Conservation (phyloP, 1,140 invertebrate species). For the Drosophila elegans region DNA sequence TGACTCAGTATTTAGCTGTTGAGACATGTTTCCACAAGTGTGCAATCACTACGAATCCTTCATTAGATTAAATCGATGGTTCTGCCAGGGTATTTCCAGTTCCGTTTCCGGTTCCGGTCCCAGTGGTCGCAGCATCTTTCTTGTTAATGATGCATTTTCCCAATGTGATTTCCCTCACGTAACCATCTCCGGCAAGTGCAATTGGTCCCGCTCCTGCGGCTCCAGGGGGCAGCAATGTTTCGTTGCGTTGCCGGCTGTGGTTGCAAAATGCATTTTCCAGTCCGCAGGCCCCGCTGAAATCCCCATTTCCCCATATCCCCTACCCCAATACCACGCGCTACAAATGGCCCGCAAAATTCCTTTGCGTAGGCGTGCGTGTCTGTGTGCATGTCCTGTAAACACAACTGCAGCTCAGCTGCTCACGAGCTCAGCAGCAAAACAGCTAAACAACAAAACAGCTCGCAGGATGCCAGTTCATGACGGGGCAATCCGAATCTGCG, state of each 20-base stretch:
- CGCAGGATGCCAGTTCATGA: neutral
- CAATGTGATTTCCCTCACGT: slow-evolving; percentile 39
- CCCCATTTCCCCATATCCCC: neutral
- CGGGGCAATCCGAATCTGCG: slow-evolving; percentile 15
- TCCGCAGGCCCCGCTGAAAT: slow-evolving; percentile 4
- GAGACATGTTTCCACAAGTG: too few relatives aligned
- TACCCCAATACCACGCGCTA: slow-evolving; percentile 13
- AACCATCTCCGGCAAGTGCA: slow-evolving; percentile 31
- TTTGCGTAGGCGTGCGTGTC: slow-evolving; percentile 40
- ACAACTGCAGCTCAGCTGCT: slow-evolving; percentile 22
- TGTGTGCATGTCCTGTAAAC: slow-evolving; percentile 41
- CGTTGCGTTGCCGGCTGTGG: slow-evolving; percentile 26
- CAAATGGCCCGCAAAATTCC: slow-evolving; percentile 53
- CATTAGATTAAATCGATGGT: neutral
- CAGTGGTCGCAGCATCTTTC: neutral
- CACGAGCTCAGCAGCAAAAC: neutral
- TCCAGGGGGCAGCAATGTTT: slow-evolving; percentile 8
- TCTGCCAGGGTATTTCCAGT: slow-evolving; percentile 8
- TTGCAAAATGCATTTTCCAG: slow-evolving; percentile 60
- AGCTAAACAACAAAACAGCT: neutral
- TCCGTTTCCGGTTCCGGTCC: neutral
- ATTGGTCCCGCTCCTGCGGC: slow-evolving; percentile 5
- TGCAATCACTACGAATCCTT: neutral
- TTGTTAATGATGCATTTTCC: slow-evolving; percentile 40
- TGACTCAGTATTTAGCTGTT: too few relatives aligned